Conservation (phyloP, 2,113 vertebrate genomes). For the Odontophorus gujanensis region DNA sequence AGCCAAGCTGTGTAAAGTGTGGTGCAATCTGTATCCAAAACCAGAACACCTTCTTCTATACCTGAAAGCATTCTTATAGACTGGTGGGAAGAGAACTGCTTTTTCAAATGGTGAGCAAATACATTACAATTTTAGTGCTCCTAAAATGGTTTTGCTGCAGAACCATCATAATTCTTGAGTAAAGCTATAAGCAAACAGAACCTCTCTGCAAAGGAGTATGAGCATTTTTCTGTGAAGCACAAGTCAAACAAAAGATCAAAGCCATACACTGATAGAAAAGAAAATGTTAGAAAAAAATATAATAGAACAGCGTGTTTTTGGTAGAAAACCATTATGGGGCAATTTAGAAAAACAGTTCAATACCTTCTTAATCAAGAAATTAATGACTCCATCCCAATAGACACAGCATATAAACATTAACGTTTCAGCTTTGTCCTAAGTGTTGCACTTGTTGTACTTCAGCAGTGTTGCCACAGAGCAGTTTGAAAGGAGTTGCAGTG, state of each 20-base stretch:
- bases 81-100: not conserved
- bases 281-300: not conserved
- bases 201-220: slow-evolving; percentile 66
- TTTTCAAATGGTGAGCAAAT: slow-evolving; percentile 45
- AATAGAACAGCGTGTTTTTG: slow-evolving; percentile 25
- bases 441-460: slow-evolving; percentile 39
- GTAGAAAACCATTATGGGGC: not conserved
- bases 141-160: slow-evolving; percentile 66
- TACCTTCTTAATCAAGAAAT: slow-evolving; percentile 63
- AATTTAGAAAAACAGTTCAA: slow-evolving; percentile 38
- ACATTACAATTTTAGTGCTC: slow-evolving; percentile 58
- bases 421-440: slow-evolving; percentile 42
- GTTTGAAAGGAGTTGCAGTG: not conserved
- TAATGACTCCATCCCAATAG: slow-evolving; percentile 17
- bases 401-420: slow-evolving; percentile 44
- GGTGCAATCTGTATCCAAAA: not conserved
- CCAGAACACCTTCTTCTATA: not conserved
- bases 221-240: slow-evolving; percentile 61
- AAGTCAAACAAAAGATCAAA: slow-evolving; percentile 77
- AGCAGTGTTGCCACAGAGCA: not conserved
- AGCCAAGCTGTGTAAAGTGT: slow-evolving; percentile 27
- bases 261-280: slow-evolving; percentile 39
- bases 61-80: slow-evolving; percentile 53
- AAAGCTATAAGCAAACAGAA: slow-evolving; percentile 67
- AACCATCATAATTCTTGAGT: slow-evolving; percentile 59